Evolutionary conservation across 2,113 vertebrate species (phyloP), one percentile per base, ranked within the genome.

Genomic region (Carassius auratus): DNA sequence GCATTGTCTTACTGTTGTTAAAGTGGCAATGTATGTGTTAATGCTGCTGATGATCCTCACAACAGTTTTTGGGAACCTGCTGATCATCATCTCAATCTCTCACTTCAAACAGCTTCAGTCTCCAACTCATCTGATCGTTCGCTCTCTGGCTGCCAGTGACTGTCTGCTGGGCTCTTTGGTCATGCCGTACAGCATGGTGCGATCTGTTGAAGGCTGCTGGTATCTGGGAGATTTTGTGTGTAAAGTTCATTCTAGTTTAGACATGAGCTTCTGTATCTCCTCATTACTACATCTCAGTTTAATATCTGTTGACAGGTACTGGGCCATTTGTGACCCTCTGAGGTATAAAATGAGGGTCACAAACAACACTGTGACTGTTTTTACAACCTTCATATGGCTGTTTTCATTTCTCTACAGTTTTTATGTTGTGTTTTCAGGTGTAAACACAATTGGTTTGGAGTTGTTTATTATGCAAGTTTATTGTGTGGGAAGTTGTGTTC

Each of bases 241-340:
- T 59, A 83, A 83, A 42, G 81, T 83, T 9, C 66, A 83, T 57
- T 81, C 84, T 9, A 84, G 83, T 83, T 78, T 90, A 17, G 79
- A 85, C 64, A 90, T 97, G 96, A 95, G 96, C 23, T 96, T 92
- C 30, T 95, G 83, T 13, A 86, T 88, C 42, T 84, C 88, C 3
- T 91, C 89, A 17, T 77, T 87, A 19, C 59, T 86, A 3, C 86
- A 85, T 84, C 66, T 90, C 3, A 73, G 84, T 83, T 87, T 87
- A 64, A 83, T 73, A 57, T 84, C 90, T 83, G 23, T 89, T 42
- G 90, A 91, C 55, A 87, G 90, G 21, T 91, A 86, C 71, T 45
- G 84, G 64, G 90, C 90, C 21, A 86, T 91, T 42, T 42, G 38
- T 42, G 38, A 42, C 38, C 38, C 38, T 42, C 38, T 42, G 38